Base-by-base conservation (phyloP, 2,888 invertebrate species). In the Plagiodera versicolora region DNA sequence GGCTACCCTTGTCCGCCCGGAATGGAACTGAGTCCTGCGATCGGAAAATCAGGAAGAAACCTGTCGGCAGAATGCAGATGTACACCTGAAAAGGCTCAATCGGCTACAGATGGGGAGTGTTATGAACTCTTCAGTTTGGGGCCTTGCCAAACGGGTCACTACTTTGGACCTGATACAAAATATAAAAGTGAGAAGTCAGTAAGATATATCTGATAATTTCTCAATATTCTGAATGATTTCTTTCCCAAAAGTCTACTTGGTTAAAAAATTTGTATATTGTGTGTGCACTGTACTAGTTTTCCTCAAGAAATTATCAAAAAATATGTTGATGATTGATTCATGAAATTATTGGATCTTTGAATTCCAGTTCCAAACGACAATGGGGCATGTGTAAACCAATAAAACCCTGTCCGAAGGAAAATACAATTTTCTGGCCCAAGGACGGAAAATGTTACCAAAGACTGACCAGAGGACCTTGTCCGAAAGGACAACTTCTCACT, bases 1-100 rank as follows among this genome's bases (percentile, higher is more conserved):
- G 92, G 92, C 11, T 84, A 88, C 68, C 94, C 94, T 0, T 94
- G 94, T 74, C 90, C 92, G 0, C 89, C 90, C 0, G 91, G 90
- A 9, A 92, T 92, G 86, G 94, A 94, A 79, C 79, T 94, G 24
- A 88, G 89, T 65, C 91, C 92, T 0, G 84, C 81, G 1, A 68
- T 75, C 2, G 72, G 65, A n/a, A 74, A 68, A 60, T 70, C 72
- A 11, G 78, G 63, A 72, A 79, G 30, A 77, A 82, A 83, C 77
- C 84, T 77, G 72, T 83, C 86, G 0, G 91, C 92, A 0, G 90
- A 91, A 76, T 94, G 93, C 79, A 86, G 89, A 67, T 94, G 93
- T 73, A 92, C 93, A 0, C 92, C 92, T 0, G 88, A 89, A 32
- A 89, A 89, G 0, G 91, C 90, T 0, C 87, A 90, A 71, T 86